Evolutionary conservation across 2,113 vertebrate genomes (phyloP), one percentile per base, ranked within the genome.

Genomic region (Pterocles gutturalis): DNA sequence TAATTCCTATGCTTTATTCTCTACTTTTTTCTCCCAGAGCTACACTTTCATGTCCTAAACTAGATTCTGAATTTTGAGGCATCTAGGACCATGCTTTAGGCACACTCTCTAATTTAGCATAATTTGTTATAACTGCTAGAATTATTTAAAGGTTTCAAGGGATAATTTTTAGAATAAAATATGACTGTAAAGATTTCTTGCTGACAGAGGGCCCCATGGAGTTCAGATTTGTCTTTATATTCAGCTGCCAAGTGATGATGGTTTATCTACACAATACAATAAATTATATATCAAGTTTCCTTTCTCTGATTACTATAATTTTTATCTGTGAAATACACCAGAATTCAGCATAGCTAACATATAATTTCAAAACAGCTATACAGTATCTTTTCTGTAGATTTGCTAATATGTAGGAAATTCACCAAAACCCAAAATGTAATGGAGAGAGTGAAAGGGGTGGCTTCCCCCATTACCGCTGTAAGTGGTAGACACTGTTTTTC

Each of bases 61-160:
- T 48, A 84, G 64, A 79, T 82, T 83, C 76, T 55, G 69, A 84
- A 64, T 71, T 84, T 82, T 71, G 34, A 89, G 19, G 18, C 18
- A 69, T 84, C 55, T 55, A 91, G 38, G 53, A 84, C 46, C 12
- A 12, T 29, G 73, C 73, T 94, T 87, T 51, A 89, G 80, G 83
- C 86, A 48, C 92, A 53, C 61, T 71, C 57, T 69, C 28, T 57
- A 93, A 95, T 95, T 87, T 78, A 89, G 79, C 7, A 85, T 90
- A 72, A 93, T 93, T 95, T 93, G 7, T 75, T 84, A 82, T 71
- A 95, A 89, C 86, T 61, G 49, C 24, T 75, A 51, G 80, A 90
- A 92, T 92, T 95, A 87, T 95, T 92, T 71, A 93, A 72, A 81
- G 36, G 22, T 93, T 97, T 79, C 57, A 82, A 84, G 80, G 61